Evolutionary conservation across 1,140 invertebrate genomes (phyloP), one percentile per base, ranked within the genome.

Genomic region (Eupristina koningsbergeri): DNA sequence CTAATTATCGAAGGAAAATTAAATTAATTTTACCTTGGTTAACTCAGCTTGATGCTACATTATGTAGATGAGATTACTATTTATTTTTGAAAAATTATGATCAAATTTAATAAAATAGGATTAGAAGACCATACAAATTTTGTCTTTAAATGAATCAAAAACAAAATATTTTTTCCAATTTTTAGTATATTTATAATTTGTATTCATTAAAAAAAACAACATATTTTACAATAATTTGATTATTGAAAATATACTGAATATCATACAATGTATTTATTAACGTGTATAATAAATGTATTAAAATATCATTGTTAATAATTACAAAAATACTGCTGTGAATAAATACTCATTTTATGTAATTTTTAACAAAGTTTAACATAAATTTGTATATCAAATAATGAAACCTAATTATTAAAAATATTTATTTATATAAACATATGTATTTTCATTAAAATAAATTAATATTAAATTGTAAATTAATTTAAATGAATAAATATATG

Each of bases 41-140:
- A 34, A 93, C 94, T 76, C 98, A 99, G 92, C 97, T 99, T 85
- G 99, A 99, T 94, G 98, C 98, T 13, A 99, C 98, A 47, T 91
- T 98, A 85, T 98, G 97, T 92, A 94, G 94, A 93, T 94, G 92
- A 92, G 88, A 85, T 71, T 82, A 22, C 47, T 36, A 2, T 29
- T 39, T 69, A 19, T 77, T 7, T 50, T 36, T 61, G 0, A 74
- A 64, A 39, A 22, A 77, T 71, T 26, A 77, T 61, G 41, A 39
- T 84, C 1, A 31, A 75, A 74, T 29, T 53, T 39, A 29, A 45
- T 67, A 36, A 75, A n/a, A 13, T 73, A 76, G 7, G n/a, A 34
- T 45, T 61, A 61, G 45, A 73, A 31, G 22, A 73, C 17, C 17
- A 63, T 36, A 83, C 58, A 8, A 77, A 8, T 39, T 67, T 76